Evolutionary conservation across 2,113 vertebrate genomes (phyloP).

Genomic region (Pyrgilauda ruficollis): DNA sequence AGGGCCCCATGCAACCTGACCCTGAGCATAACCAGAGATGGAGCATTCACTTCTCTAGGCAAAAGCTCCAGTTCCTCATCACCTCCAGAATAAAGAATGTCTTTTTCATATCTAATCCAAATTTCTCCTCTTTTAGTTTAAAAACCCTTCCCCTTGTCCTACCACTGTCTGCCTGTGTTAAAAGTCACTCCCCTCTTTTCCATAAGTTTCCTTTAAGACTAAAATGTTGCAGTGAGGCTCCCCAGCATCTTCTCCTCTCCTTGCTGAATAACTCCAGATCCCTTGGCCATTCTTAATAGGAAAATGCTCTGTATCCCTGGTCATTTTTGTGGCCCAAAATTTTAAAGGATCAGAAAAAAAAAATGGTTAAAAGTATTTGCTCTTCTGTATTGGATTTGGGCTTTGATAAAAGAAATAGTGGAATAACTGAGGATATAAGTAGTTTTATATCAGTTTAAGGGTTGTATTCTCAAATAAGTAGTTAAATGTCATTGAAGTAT

Average conservation of each 20-base stretch:
- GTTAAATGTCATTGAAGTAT: background rate
- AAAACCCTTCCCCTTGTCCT: background rate
- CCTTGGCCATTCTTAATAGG: background rate
- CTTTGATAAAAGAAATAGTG: background rate
- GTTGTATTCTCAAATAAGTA: background rate
- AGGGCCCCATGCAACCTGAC: background rate
- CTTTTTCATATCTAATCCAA: background rate
- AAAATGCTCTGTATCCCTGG: background rate
- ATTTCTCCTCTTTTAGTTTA: background rate
- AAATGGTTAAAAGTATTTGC: background rate
- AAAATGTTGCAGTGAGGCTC: background rate
- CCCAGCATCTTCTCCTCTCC: background rate
- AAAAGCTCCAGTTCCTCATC: background rate
- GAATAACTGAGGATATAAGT: background rate
- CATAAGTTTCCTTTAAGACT: background rate
- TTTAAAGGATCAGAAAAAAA: background rate
- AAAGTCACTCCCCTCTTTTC: background rate
- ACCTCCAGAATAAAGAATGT: background rate
- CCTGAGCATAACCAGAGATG: background rate
- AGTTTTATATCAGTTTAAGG: background rate
- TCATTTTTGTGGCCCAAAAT: background rate
- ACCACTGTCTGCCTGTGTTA: rapidly evolving
- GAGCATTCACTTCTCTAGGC: background rate
- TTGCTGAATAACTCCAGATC: background rate
- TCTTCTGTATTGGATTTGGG: background rate